Evolutionary conservation across 2,797 vertebrate species (phyloP).

Genomic region (Hoplostethus mediterraneus): DNA sequence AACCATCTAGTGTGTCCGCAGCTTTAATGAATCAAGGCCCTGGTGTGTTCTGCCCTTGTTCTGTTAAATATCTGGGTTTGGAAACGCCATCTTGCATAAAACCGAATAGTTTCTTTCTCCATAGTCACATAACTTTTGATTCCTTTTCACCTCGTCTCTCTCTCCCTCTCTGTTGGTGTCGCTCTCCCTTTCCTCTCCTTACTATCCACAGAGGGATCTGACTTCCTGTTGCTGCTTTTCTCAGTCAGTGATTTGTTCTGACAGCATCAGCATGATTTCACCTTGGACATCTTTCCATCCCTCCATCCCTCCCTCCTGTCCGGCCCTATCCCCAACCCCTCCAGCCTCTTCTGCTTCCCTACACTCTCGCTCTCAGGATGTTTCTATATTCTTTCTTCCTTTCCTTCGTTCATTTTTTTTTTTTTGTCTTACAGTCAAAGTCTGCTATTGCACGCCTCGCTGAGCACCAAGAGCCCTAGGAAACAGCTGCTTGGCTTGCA

Average conservation of each 20-base stretch:
- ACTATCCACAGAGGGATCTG: not conserved
- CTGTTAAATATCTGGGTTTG: too few species aligned
- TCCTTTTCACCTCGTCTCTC: too few species aligned
- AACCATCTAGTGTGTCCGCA: too few species aligned
- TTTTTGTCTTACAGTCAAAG: conserved; percentile 25
- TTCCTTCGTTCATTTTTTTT: not conserved
- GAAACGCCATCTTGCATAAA: too few species aligned
- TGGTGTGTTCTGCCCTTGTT: too few species aligned
- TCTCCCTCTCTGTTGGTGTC: not conserved
- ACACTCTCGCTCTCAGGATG: not conserved
- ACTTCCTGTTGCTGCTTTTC: not conserved
- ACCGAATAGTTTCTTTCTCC: too few species aligned
- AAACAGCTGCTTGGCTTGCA: conserved; percentile 26
- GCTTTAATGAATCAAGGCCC: too few species aligned
- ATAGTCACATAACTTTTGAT: too few species aligned
- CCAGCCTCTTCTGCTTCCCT: conserved; percentile 19
- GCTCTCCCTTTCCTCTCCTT: not conserved
- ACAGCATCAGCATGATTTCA: conserved; percentile 32
- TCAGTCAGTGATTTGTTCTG: conserved; percentile 19
- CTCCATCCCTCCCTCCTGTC: not conserved
- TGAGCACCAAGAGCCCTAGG: conserved; percentile 33
- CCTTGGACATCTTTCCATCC: conserved; percentile 2
- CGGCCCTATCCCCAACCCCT: conserved; percentile 2
- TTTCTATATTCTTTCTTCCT: conserved; percentile 13
- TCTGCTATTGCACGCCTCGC: conserved; percentile 5